Base-by-base conservation (phyloP, 2,888 invertebrate genomes). In the Ichneumon xanthorius region DNA sequence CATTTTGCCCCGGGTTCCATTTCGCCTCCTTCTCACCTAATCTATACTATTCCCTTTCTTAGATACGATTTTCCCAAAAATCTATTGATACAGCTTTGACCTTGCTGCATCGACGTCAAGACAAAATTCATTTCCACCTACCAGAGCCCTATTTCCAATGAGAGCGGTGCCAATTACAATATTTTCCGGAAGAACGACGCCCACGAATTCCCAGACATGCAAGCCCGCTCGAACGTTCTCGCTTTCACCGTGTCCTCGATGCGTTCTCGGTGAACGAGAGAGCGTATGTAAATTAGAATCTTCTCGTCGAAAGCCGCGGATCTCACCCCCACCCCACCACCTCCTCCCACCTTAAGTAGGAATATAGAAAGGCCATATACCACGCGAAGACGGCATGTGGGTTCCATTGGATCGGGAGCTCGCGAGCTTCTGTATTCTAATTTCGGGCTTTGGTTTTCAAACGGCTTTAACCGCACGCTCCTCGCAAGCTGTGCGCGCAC, bases 211-310 rank as follows among this genome's bases (percentile, higher is more conserved):
- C 65, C 73, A 82, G 67, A 55, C 73, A 70, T 80, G 72, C 61
- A 37, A 71, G 48, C 76, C 40, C 80, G 80, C 86, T 83, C 87
- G 82, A 72, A 79, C 81, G 80, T 78, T 83, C 58, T 85, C 85
- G 83, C 63, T 87, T 80, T 81, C 81, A 45, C 80, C 83, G 84
- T 55, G 87, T 88, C 89, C 88, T 88, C 89, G 89, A 88, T 89
- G 87, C 82, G 88, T 88, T 90, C 86, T 84, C 86, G 79, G 88
- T 87, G 89, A 90, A 82, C 82, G 80, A 77, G 82, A 70, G 65
- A 76, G 90, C 89, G 91, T 92, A 93, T 93, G 93, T 92, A 93
- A 93, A 93, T 93, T 90, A 92, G 90, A 89, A 89, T 89, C 90
- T 90, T 86, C 87, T 87, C 89, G 90, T 89, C 88, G 91, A 91